These are phyloP conservation scores for Nephotettix cincticeps DNA, from an alignment of 1,140 invertebrate species.

Conservation along the genomic window DNA sequence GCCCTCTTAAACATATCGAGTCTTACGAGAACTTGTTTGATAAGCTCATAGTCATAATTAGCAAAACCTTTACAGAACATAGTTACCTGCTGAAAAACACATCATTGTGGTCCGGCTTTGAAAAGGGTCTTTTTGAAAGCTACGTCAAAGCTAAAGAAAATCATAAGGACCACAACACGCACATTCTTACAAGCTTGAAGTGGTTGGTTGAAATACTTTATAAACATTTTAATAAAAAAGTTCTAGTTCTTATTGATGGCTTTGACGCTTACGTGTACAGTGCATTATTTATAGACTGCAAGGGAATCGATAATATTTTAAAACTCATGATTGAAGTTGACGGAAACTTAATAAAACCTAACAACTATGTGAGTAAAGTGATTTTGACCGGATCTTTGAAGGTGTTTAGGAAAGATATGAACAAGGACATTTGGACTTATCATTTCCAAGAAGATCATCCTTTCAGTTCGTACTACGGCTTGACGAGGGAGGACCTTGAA, in stretches of 20 bases:
- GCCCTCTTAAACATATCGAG: not conserved
- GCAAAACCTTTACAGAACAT: not conserved
- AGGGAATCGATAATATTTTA: not conserved
- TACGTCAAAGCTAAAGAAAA: not conserved
- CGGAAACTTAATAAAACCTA: not conserved
- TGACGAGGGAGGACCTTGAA: no score
- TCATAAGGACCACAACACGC: not conserved
- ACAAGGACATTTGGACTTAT: no score
- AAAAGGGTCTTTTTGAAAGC: not conserved
- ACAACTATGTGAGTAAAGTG: not conserved
- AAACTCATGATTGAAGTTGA: not conserved
- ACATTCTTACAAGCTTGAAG: not conserved
- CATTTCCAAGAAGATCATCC: no score
- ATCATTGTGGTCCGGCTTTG: not conserved
- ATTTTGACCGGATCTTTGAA: not conserved
- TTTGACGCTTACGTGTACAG: not conserved
- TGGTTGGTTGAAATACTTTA: not conserved
- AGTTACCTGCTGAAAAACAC: not conserved
- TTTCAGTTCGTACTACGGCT: no score
- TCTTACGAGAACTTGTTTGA: not conserved
- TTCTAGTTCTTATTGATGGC: not conserved
- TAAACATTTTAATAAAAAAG: conserved; percentile 8
- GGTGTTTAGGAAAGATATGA: no score
- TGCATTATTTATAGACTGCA: not conserved
- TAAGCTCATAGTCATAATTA: not conserved